Percentiles rank a stretch among this genome's conserved stretches.
Conservation (phyloP, 1,140 invertebrate genomes). For the Neodiprion fabricii region DNA sequence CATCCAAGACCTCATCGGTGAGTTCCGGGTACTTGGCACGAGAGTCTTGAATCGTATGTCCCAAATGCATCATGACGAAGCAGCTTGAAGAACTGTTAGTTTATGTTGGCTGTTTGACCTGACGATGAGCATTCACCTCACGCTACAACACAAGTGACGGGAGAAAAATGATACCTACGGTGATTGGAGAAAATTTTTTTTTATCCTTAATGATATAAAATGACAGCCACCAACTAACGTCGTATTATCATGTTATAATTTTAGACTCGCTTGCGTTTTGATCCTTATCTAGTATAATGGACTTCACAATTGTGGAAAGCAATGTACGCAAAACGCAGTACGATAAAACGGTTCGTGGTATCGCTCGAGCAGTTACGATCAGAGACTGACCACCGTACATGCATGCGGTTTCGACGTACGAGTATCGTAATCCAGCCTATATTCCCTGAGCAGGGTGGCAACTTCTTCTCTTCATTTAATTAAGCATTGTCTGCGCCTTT, state of each 20-base stretch:
- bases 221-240: too few species aligned
- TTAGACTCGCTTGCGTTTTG: too few species aligned
- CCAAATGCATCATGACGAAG: conserved; percentile 41
- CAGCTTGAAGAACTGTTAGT: too few species aligned
- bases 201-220: too few species aligned
- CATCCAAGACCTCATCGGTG: conserved; percentile 39
- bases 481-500: neutral
- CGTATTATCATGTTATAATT: too few species aligned
- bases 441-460: neutral
- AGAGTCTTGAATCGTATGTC: conserved; percentile 42
- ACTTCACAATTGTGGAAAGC: neutral
- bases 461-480: neutral
- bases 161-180: too few species aligned
- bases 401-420: neutral
- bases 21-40: conserved; percentile 40
- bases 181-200: too few species aligned
- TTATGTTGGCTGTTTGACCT: too few species aligned
- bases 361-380: neutral
- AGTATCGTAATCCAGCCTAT: neutral
- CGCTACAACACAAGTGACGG: too few species aligned
- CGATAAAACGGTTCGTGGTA: neutral
- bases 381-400: neutral
- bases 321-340: neutral
- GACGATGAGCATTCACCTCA: too few species aligned
- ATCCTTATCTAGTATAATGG: neutral